Base-by-base conservation (phyloP, 92 coral and sea anemone species). In the Montipora capitata region DNA sequence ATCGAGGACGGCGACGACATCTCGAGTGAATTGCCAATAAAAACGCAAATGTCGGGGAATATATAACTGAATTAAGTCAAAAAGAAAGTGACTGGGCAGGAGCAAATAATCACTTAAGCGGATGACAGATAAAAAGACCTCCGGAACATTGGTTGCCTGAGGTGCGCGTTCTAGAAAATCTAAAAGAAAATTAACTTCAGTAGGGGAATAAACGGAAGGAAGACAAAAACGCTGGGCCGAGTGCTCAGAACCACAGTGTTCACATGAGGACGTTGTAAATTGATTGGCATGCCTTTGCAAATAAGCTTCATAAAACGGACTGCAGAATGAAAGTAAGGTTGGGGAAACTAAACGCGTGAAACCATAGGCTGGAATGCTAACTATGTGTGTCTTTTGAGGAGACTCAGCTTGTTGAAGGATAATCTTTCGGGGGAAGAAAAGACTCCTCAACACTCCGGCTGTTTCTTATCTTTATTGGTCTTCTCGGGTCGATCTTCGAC, bases 261-360 rank as follows among this genome's bases (percentile, higher is more conserved):
- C 35, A 27, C 35, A 27, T 27, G 35, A 27, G 35, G 35, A 27
- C 35, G 35, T 27, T 27, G 35, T 27, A 27, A 27, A 27, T 27
- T 27, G 35, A 27, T 1, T 27, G 35, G 35, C 35, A 27, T 27
- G 35, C 35, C 35, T 27, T 67, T 35, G 13, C 35, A 27, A 27
- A 27, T 27, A 27, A 1, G 35, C 35, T 27, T 27, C 35, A 27
- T 27, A 27, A 27, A 67, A 67, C 13, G 72, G 72, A n/a, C 72
- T 39, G 13, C 16, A 67, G 9, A 39, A 67, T 35, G 72, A 67
- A 39, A 67, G 43, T 39, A 65, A 65, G 39, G 70, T 17, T 6
- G 70, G 72, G 35, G 72, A 67, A 67, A 67, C 72, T 67, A 67
- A 35, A 2, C 48, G 72, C 3, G 42, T 17, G 27, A 65, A 65